These are phyloP conservation scores for Tanypteryx hageni DNA, from an alignment of 2,888 invertebrate species.

Conservation along the genomic window DNA sequence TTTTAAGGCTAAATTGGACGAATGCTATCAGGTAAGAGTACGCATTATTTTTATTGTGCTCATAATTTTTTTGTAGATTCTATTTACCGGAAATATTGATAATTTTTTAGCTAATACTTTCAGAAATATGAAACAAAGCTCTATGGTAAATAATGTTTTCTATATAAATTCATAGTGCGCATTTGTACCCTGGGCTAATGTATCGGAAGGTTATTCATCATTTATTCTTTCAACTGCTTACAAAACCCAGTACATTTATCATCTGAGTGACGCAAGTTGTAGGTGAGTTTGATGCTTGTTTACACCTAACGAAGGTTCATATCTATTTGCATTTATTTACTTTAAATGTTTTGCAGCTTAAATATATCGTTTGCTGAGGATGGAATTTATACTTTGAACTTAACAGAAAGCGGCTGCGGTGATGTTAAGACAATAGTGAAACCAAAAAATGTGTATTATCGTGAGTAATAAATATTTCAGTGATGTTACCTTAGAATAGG, in stretches of 20 bases:
- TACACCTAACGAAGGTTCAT: not conserved
- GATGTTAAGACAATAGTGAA: not conserved
- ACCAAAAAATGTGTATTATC: slow-evolving; percentile 22
- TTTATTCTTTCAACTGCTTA: not conserved
- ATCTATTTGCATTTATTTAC: not conserved
- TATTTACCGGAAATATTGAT: not conserved
- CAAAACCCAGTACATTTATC: not conserved
- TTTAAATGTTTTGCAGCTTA: not conserved
- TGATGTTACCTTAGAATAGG: not conserved
- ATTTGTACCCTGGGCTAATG: not conserved
- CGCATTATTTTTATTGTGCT: not conserved
- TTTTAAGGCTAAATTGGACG: not conserved
- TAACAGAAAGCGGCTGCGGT: not conserved
- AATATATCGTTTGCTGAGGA: slow-evolving; percentile 40
- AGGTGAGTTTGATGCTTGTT: slow-evolving; percentile 8
- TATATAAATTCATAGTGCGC: slow-evolving; percentile 33
- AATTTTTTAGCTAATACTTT: too few species aligned
- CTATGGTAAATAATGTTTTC: not conserved
- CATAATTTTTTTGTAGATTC: not conserved
- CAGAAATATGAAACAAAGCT: too few species aligned
- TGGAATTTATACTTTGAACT: slow-evolving; percentile 49
- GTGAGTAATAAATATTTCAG: not conserved
- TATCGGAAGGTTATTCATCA: not conserved
- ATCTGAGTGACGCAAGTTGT: not conserved
- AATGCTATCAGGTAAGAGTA: slow-evolving; percentile 45